Evolutionary conservation across 2,888 invertebrate genomes (phyloP).

Genomic region (Plagiodera versicolora): DNA sequence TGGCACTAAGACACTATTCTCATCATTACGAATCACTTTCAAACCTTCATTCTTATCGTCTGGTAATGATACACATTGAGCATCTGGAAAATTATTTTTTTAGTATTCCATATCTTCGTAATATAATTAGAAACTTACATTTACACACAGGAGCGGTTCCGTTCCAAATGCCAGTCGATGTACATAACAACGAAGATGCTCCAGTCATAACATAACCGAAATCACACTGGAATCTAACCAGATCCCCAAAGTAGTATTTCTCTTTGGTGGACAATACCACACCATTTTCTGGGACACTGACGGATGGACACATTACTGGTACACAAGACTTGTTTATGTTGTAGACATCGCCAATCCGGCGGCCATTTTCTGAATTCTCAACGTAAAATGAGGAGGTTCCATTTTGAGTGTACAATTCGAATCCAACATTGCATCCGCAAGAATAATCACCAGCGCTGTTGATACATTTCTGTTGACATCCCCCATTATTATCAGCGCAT

Average conservation of each 20-base stretch:
- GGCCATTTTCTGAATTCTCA: slow-evolving; percentile 81
- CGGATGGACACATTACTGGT: slow-evolving; percentile 82
- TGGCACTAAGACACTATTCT: slow-evolving; percentile 81
- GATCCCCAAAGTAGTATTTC: slow-evolving; percentile 86
- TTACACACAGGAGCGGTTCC: slow-evolving; percentile 91
- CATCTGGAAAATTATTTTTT: slow-evolving; percentile 62
- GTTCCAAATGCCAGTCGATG: slow-evolving; percentile 91
- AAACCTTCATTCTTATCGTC: slow-evolving; percentile 88
- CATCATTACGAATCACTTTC: slow-evolving; percentile 74
- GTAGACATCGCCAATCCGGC: slow-evolving; percentile 84
- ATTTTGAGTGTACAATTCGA: slow-evolving; percentile 81
- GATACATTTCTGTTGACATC: slow-evolving; percentile 91
- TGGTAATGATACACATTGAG: slow-evolving; percentile 85
- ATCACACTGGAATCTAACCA: slow-evolving; percentile 89
- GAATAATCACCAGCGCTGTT: slow-evolving; percentile 87
- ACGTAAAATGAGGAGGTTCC: slow-evolving; percentile 88
- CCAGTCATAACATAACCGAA: slow-evolving; percentile 94
- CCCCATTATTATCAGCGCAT: slow-evolving; percentile 82
- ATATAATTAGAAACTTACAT: slow-evolving; percentile 64
- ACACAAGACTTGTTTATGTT: slow-evolving; percentile 93
- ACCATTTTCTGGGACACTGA: slow-evolving; percentile 82
- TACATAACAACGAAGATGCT: slow-evolving; percentile 81
- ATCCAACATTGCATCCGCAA: slow-evolving; percentile 90
- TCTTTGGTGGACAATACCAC: slow-evolving; percentile 77
- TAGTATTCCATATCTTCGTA: not conserved